Evolutionary conservation across 1,140 invertebrate species (phyloP).

Genomic region (Saccostrea echinata): DNA sequence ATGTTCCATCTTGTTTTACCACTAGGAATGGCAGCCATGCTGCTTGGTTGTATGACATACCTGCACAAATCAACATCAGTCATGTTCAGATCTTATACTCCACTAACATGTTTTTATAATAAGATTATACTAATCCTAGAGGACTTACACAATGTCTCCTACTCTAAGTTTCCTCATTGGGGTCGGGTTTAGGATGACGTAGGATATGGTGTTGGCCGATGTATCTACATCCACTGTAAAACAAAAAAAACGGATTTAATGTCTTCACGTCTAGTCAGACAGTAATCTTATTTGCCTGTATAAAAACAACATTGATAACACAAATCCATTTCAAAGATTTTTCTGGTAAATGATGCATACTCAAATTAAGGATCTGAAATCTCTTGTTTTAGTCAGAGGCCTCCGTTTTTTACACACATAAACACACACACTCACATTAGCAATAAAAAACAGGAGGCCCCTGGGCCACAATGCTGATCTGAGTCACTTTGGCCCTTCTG

Average conservation of each 20-base stretch:
- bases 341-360: too few species aligned
- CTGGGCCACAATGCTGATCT: too few species aligned
- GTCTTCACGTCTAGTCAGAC: too few species aligned
- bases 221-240: constrained; percentile 19
- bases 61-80: constrained; percentile 45
- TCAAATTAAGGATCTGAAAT: too few species aligned
- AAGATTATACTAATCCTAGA: background rate
- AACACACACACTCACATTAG: too few species aligned
- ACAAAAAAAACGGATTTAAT: background rate
- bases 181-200: constrained; percentile 53
- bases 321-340: too few species aligned
- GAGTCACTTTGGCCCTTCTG: too few species aligned
- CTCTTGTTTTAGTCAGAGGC: too few species aligned
- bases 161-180: constrained; percentile 50
- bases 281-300: too few species aligned
- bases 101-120: background rate
- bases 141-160: constrained; percentile 55
- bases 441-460: too few species aligned
- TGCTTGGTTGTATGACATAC: constrained; percentile 71
- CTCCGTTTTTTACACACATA: too few species aligned
- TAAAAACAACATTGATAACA: too few species aligned
- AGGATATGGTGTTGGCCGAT: constrained; percentile 51
- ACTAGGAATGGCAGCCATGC: constrained; percentile 70
- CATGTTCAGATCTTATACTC: background rate
- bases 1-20: constrained; percentile 59